Conservation (phyloP, 2,888 invertebrate species). For the Schizaphis graminum region DNA sequence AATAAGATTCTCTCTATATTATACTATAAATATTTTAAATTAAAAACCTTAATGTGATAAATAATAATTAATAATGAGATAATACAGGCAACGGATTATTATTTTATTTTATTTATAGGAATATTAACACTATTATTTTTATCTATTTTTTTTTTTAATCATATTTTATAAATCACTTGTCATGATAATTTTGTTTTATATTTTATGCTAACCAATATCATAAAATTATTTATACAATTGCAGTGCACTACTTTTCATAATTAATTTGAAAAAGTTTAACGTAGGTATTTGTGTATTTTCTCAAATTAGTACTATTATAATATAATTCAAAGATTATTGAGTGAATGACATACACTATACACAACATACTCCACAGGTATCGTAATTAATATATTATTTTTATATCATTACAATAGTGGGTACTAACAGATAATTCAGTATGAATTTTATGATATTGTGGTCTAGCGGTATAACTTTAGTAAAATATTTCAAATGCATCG, state of each 20-base stretch:
- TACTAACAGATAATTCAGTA: too few relatives aligned
- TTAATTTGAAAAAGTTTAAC: background rate
- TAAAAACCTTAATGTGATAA: background rate
- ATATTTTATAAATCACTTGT: background rate
- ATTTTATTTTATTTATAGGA: background rate
- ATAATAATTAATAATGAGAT: background rate
- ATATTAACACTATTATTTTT: background rate
- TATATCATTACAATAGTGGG: background rate
- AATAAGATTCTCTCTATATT: background rate
- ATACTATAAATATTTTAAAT: background rate
- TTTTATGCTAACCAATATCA: background rate
- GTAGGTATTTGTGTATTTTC: background rate
- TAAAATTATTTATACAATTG: background rate
- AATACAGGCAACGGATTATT: background rate
- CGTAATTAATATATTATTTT: background rate
- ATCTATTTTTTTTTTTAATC: background rate
- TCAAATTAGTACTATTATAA: background rate
- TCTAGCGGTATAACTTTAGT: background rate
- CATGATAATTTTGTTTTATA: background rate
- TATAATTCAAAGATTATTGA: background rate
- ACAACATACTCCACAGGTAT: background rate
- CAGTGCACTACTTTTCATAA: background rate
- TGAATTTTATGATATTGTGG: too few relatives aligned
- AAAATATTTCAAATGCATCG: background rate
- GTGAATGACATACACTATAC: background rate